Base-by-base conservation (phyloP, 2,113 vertebrate genomes). In the Tringa solitaria region DNA sequence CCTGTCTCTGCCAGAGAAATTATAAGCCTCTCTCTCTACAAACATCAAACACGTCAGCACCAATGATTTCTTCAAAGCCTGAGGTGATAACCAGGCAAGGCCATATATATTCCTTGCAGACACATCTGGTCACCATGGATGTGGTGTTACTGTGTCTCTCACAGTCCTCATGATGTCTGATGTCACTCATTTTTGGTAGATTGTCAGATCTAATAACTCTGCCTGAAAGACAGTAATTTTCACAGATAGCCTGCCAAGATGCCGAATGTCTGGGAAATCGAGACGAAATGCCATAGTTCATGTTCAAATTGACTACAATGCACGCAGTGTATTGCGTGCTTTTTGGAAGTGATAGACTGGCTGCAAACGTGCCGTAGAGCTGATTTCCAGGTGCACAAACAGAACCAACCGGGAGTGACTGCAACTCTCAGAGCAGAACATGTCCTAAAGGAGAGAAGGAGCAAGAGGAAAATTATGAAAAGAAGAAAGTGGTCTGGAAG, bases 1-100 rank as follows among this genome's bases (percentile, higher is more conserved):
- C 94, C 85, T 80, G n/a, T 41, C 87, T 93, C 89, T 94, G 89
- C 61, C 96, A 59, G n/a, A 76, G 79, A 37, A 89, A 95, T 95
- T 10, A 51, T 23, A 63, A 63, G 20, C 10, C 16, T 37, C 68
- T 53, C n/a, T 50, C 85, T 82, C 23, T 30, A 9, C 32, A 43
- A 61, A 22, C 35, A 59, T n/a, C 48, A 73, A 77, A 81, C 35
- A 51, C 4, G 2, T 84, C 81, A 70, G 72, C 77, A 61, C 28
- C 46, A 28, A 30, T 0, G 0, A 53, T 77, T 69, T 67, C 53
- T 15, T 63, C 63, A 14, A 45, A 70, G 70, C 68, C 76, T 3
- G 54, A 46, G 69, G 67, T 50, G 64, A 33, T 2, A 68, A 63
- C 21, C 32, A 69, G 89, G 48, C 65, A 41, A 53, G 32, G 53